Evolutionary conservation across 2,797 vertebrate species (phyloP), one percentile per base, ranked within the genome.

Genomic region (Microctenopoma stevenorrisi): DNA sequence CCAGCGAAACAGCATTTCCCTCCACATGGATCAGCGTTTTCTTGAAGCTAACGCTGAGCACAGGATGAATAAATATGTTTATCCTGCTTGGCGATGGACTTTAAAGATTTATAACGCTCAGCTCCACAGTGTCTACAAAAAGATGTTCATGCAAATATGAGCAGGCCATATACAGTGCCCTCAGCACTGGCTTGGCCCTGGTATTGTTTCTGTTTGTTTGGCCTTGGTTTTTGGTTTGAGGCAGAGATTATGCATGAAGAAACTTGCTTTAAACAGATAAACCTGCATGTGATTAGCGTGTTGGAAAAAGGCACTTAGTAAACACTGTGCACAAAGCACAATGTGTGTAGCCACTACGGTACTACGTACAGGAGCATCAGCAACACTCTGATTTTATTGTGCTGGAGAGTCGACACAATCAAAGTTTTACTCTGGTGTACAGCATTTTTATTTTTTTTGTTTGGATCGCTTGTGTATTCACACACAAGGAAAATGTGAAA

Each of bases 131-230:
- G 66, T 70, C 83, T 59, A 38, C 66, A 54, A 79, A 62, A 67
- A 85, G 46, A 79, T 63, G 74, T 87, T 84, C 72, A 84, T 86
- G 78, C 68, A 85, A 87, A 87, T 82, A 68, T 75, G 76, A 82
- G 78, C 76, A 78, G 84, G 85, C 86, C 75, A 78, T 48, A 47
- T 22, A 22, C 8, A 10, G 3, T 46, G 28, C 61, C 73, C 71
- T 79, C 60, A 57, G 74, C 53, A 37, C 51, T 62, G 72, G 26
- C 70, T 78, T 56, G 68, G 64, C 60, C 22, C 15, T 58, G 4
- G 25, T 57, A 47, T 84, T 30, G 2, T 76, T 62, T 67, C 50
- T 70, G 64, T 79, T 85, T 84, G 81, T 87, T 84, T 86, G 74
- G 64, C 81, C 72, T 84, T 85, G 79, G 59, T 35, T 87, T 81